phyloP scores from a whole-genome alignment of 2,797 vertebrate genomes.

The Hydrocynus forskahlii region DNA sequence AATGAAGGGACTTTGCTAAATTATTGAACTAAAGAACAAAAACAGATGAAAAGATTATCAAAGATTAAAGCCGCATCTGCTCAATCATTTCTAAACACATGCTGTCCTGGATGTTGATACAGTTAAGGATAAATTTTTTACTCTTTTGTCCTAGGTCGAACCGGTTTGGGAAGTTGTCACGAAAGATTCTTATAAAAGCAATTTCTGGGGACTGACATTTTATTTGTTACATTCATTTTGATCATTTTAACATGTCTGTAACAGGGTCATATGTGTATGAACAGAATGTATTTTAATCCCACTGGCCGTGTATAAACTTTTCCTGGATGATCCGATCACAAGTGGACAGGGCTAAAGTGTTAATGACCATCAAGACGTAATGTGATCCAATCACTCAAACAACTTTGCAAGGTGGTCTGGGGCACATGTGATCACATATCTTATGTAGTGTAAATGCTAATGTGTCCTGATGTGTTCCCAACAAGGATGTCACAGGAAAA shows the following conservation, averaged over 20 bases:
- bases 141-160: not conserved
- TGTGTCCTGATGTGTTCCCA: too few species aligned
- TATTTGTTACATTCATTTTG: not conserved
- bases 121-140: constrained; percentile 56
- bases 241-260: not conserved
- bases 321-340: too few species aligned
- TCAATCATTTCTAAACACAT: constrained; percentile 44
- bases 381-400: too few species aligned
- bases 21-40: constrained; percentile 62
- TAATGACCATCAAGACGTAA: too few species aligned
- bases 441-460: too few species aligned
- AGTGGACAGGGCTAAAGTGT: too few species aligned
- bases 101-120: constrained; percentile 51
- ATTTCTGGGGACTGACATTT: not conserved
- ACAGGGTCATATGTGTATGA: too few species aligned
- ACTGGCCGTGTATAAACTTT: too few species aligned
- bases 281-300: too few species aligned
- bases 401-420: too few species aligned
- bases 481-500: too few species aligned
- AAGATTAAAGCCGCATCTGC: constrained; percentile 70
- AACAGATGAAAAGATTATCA: constrained; percentile 58
- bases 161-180: not conserved
- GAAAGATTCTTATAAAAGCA: constrained; percentile 18
- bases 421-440: too few species aligned
- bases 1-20: constrained; percentile 66